Conservation (phyloP, 2,888 invertebrate species). For the Erebia palarica region DNA sequence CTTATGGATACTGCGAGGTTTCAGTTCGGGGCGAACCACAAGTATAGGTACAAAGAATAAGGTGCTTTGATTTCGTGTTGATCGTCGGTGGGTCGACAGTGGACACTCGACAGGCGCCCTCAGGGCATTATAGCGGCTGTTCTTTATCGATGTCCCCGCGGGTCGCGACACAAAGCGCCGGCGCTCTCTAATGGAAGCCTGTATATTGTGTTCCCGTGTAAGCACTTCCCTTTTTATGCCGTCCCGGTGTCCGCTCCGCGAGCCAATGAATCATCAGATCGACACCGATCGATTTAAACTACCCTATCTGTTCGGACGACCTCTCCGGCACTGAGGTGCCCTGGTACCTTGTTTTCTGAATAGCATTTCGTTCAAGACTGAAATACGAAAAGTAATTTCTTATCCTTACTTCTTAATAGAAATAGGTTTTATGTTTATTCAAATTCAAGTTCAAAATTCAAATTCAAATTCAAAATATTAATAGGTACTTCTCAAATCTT, state of each 20-base stretch:
- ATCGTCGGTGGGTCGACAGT: not conserved
- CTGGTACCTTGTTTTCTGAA: not conserved
- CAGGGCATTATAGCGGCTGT: not conserved
- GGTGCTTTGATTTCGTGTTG: too few species aligned
- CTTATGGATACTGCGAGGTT: too few species aligned
- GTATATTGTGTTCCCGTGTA: slow-evolving; percentile 13
- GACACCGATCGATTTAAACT: not conserved
- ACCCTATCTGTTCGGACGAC: not conserved
- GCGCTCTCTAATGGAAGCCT: slow-evolving; percentile 5
- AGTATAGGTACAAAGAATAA: too few species aligned
- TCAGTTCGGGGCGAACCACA: too few species aligned
- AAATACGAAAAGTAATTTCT: not conserved
- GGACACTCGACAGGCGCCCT: not conserved
- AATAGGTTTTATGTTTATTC: too few species aligned
- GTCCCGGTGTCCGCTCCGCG: not conserved
- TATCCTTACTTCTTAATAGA: not conserved
- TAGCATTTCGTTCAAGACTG: not conserved
- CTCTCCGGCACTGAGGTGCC: not conserved
- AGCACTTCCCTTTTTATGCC: not conserved
- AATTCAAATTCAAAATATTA: too few species aligned
- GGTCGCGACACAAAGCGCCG: not conserved
- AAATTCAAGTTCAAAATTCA: too few species aligned
- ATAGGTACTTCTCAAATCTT: too few species aligned
- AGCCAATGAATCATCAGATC: slow-evolving; percentile 5
- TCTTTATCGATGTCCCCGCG: not conserved